Evolutionary conservation across 2,888 invertebrate genomes (phyloP), one percentile per base, ranked within the genome.

Genomic region (Chymomyza caudatula): DNA sequence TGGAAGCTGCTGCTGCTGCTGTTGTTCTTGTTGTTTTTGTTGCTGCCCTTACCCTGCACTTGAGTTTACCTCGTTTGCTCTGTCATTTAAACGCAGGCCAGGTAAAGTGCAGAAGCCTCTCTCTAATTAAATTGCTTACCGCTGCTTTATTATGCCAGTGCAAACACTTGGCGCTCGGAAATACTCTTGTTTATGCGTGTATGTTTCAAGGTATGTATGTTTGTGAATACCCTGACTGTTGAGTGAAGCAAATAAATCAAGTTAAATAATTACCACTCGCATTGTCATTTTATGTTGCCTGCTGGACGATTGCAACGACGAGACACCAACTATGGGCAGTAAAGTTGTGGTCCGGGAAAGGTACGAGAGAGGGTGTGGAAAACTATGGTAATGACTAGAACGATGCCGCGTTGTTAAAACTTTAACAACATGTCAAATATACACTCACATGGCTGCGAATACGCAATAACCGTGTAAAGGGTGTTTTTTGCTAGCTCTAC

Each of bases 231-330:
- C 37, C 15, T 17, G 15, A 4, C 6, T 23, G 81, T 77, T 77
- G 80, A 73, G 78, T 74, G 75, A 70, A 68, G 69, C 76, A 75
- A 85, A 80, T 80, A 83, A 85, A 80, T 83, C 81, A 80, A 85
- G 73, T 80, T 80, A 80, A 85, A 80, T 85, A 85, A 85, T 85
- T 83, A 73, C 76, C 81, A 68, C 81, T 80, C 71, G 69, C 69
- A 80, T 80, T 80, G 80, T 85, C 83, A 81, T 65, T 70, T 68
- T 64, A n/a, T n/a, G 6, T 11, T 22, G 2, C 4, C 15, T 47
- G 15, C 15, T 17, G 44, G 44, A 17, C 17, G 44, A 8, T 15
- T 8, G 44, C 15, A 15, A 52, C 5, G 47, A 19, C 19, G 22
- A 15, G 20, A 4, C 22, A 19, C 19, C 19, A 51, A 51, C 5